Percentiles rank a stretch among this genome's conserved stretches.
These are phyloP conservation scores for Sapayoa aenigma DNA, from an alignment of 2,113 vertebrate species.

Conservation along the genomic window DNA sequence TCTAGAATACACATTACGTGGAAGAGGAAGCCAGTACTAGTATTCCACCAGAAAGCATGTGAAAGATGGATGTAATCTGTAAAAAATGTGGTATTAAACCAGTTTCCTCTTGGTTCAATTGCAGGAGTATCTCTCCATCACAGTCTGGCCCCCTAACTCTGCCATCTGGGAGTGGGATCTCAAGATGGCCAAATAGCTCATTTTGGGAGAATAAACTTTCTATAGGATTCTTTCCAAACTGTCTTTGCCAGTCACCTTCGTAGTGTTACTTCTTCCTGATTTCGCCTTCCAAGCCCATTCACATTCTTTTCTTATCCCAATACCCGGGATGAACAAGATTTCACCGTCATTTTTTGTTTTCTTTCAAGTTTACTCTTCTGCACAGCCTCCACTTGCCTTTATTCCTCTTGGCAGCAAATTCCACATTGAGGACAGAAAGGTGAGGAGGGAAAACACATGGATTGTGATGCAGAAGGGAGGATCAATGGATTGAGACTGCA, in stretches of 20 bases:
- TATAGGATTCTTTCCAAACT: neutral
- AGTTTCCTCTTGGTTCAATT: neutral
- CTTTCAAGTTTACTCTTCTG: neutral
- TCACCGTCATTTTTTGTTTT: neutral
- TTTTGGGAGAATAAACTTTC: neutral
- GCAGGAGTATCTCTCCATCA: neutral
- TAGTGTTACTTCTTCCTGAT: neutral
- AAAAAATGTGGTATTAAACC: neutral
- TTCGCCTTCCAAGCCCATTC: neutral
- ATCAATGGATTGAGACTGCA: neutral
- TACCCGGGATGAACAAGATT: neutral
- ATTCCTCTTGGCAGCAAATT: neutral
- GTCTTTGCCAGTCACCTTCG: neutral
- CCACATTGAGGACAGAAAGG: neutral
- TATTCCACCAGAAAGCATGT: neutral
- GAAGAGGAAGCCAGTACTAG: neutral
- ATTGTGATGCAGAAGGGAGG: neutral
- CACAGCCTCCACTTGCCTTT: neutral
- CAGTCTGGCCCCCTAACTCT: neutral
- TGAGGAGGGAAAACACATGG: neutral
- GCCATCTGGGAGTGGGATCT: neutral
- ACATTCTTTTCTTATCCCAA: neutral
- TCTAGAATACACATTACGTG: accelerated
- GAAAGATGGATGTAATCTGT: neutral
- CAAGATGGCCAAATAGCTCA: neutral